Evolutionary conservation across 2,797 vertebrate genomes (phyloP).

Genomic region (Hylomyscus alleni): DNA sequence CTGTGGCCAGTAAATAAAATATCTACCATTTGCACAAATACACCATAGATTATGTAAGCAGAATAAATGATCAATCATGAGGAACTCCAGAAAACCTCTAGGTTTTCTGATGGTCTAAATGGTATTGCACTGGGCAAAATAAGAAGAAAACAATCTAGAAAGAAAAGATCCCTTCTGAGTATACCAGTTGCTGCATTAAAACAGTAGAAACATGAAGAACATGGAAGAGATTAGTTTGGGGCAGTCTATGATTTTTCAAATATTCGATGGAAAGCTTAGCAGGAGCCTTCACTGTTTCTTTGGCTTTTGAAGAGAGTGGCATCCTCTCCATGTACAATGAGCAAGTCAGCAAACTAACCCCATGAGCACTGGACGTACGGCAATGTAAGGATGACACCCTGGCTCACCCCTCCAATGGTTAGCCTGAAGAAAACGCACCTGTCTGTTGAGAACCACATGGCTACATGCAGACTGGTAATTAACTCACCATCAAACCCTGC

Average conservation of each 20-base stretch:
- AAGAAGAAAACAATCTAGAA: slow-evolving; percentile 29
- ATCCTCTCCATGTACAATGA: background rate
- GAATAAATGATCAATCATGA: slow-evolving; percentile 53
- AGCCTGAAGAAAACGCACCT: slow-evolving; percentile 51
- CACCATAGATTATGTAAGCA: slow-evolving; percentile 17
- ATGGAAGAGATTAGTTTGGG: slow-evolving; percentile 22
- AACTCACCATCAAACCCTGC: slow-evolving; percentile 49
- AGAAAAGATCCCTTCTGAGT: slow-evolving; percentile 3
- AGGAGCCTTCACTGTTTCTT: slow-evolving; percentile 32
- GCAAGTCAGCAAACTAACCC: slow-evolving; percentile 1
- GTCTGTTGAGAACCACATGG: slow-evolving; percentile 51
- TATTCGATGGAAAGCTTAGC: slow-evolving; percentile 44
- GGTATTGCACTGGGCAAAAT: slow-evolving; percentile 69
- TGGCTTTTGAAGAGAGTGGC: slow-evolving; percentile 47
- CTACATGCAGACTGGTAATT: background rate
- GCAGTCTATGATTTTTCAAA: slow-evolving; percentile 67
- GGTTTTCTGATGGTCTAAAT: slow-evolving; percentile 61
- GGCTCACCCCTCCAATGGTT: background rate
- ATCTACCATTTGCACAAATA: slow-evolving; percentile 54
- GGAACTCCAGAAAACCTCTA: slow-evolving; percentile 42
- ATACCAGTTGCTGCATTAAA: slow-evolving; percentile 25
- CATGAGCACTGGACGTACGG: background rate
- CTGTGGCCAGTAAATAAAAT: slow-evolving; percentile 65
- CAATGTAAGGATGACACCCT: background rate
- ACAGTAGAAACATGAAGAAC: slow-evolving; percentile 47